Conservation (phyloP, 1,140 invertebrate genomes). For the Orius insidiosus region DNA sequence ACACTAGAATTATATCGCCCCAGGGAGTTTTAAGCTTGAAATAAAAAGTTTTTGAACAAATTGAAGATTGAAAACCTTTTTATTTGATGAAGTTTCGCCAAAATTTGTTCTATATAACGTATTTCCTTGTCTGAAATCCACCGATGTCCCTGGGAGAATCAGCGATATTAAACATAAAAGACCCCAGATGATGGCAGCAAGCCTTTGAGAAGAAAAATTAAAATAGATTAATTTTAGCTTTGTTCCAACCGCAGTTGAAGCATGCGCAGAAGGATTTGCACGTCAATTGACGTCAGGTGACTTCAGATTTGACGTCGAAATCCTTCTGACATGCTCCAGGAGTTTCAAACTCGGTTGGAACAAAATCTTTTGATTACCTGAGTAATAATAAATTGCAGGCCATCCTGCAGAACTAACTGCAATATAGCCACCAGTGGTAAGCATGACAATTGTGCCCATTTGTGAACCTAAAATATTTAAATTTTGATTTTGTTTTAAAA, state of each 20-base stretch:
- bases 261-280: too few species aligned
- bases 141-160: conserved; percentile 42
- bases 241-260: too few species aligned
- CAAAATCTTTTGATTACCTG: too few species aligned
- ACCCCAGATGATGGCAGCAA: conserved; percentile 46
- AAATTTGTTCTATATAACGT: conserved; percentile 18
- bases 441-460: conserved; percentile 15
- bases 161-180: conserved; percentile 38
- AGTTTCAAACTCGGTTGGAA: too few species aligned
- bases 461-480: conserved; percentile 14
- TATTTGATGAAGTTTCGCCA: conserved; percentile 8
- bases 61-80: conserved; percentile 8
- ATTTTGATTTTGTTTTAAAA: background rate
- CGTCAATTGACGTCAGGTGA: too few species aligned
- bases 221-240: too few species aligned
- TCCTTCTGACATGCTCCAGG: too few species aligned
- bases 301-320: too few species aligned
- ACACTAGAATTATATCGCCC: conserved; percentile 19
- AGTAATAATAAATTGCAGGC: conserved; percentile 9
- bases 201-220: conserved; percentile 10
- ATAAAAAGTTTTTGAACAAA: too few species aligned
- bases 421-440: conserved; percentile 2
- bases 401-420: conserved; percentile 12
- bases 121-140: conserved; percentile 39
- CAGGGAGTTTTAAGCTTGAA: conserved; percentile 19